A percentile compares a stretch with the other conserved stretches of the same genome.
Conservation (phyloP, 2,113 vertebrate species). For the Microcebus lehilahytsara region DNA sequence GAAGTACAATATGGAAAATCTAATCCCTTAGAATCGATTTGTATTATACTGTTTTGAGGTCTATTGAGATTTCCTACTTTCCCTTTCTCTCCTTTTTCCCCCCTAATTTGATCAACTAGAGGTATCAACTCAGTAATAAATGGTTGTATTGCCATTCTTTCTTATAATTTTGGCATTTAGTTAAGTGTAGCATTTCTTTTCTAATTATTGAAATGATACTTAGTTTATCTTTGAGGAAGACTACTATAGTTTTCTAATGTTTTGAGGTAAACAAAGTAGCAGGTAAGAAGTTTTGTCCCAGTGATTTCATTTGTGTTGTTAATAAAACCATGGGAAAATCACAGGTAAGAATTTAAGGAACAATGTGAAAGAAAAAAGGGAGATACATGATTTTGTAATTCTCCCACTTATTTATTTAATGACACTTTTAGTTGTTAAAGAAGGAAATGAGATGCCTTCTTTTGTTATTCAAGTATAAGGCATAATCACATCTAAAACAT, state of each 20-base stretch:
- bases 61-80: background rate
- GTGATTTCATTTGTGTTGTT: background rate
- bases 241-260: background rate
- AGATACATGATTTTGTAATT: background rate
- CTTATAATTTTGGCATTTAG: conserved; percentile 13
- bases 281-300: background rate
- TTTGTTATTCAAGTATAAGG: conserved; percentile 1
- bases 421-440: conserved; percentile 13
- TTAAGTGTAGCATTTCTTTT: background rate
- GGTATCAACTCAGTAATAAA: background rate
- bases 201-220: conserved; percentile 54
- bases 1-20: background rate
- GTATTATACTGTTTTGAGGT: background rate
- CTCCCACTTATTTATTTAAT: background rate
- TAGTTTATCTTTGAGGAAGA: conserved; percentile 37
- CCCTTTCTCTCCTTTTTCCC: too few relatives aligned
- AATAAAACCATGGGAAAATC: background rate
- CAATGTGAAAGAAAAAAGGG: background rate
- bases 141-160: conserved; percentile 12
- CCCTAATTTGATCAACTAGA: background rate
- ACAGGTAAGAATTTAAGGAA: conserved; percentile 16
- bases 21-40: background rate
- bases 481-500: background rate
- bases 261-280: background rate
- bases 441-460: background rate